Conservation (phyloP, 30 jellyfish, hydroid and myxozoan species). For the Pseudorhiza aurosa region DNA sequence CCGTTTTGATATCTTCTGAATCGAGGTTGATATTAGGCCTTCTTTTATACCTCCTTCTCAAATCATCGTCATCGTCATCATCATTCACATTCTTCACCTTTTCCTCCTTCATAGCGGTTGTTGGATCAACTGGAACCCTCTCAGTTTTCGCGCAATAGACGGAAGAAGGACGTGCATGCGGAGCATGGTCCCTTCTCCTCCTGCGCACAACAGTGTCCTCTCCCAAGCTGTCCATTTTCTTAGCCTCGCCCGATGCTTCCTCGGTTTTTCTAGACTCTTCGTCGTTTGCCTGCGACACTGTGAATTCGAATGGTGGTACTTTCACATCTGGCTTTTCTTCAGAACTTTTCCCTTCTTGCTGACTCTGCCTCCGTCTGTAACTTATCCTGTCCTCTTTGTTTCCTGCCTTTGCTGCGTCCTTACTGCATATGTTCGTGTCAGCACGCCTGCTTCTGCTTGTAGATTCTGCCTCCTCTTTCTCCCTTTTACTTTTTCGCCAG, state of each 20-base stretch:
- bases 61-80: constrained; percentile 11
- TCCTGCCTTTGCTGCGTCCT: not conserved
- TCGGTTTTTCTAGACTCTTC: constrained; percentile 7
- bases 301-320: constrained; percentile 16
- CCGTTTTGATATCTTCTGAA: constrained; percentile 62
- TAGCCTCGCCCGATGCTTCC: not conserved
- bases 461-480: not conserved
- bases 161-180: constrained; percentile 66
- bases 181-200: constrained; percentile 53
- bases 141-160: not conserved
- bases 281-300: constrained; percentile 31
- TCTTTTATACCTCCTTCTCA: constrained; percentile 11
- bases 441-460: not conserved
- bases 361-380: constrained; percentile 59
- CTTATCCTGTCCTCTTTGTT: constrained; percentile 25
- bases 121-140: not conserved
- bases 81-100: not conserved
- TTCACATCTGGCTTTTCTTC: constrained; percentile 5
- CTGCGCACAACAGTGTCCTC: constrained; percentile 59
- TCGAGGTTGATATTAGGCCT: constrained; percentile 51
- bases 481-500: constrained; percentile 6
- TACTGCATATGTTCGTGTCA: not conserved
- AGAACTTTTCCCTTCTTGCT: constrained; percentile 8
- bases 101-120: not conserved
- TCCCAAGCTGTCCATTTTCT: not conserved